A percentile compares a stretch with the other conserved stretches of the same genome.
Evolutionary conservation across 2,113 vertebrate genomes (phyloP).

Genomic region (Pomatorhinus ruficollis): DNA sequence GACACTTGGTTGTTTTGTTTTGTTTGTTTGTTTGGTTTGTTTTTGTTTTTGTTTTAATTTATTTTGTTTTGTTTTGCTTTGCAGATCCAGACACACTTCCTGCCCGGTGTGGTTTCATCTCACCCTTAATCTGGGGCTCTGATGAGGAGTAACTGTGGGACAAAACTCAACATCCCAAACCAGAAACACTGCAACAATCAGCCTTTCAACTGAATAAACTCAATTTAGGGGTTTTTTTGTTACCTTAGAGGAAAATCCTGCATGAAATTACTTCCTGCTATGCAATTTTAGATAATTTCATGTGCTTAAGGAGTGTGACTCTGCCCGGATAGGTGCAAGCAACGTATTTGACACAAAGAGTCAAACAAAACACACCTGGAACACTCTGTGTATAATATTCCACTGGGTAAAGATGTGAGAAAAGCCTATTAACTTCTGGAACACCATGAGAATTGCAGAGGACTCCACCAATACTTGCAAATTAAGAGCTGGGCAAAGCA

Average conservation of each 20-base stretch:
- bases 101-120: not conserved
- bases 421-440: not conserved
- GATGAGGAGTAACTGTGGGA: not conserved
- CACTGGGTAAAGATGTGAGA: not conserved
- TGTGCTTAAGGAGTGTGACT: not conserved
- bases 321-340: not conserved
- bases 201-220: not conserved
- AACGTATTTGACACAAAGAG: not conserved
- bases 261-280: not conserved
- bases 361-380: not conserved
- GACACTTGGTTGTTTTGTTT: too few relatives aligned
- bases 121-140: not conserved
- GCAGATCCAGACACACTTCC: not conserved
- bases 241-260: not conserved
- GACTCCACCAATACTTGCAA: not conserved
- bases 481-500: not conserved
- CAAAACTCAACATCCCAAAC: not conserved
- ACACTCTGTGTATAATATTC: not conserved
- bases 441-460: not conserved
- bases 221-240: not conserved
- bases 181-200: fast-evolving
- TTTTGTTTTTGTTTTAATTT: too few relatives aligned
- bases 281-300: not conserved
- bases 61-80: too few relatives aligned
- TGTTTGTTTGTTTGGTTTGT: too few relatives aligned